phyloP scores from a whole-genome alignment of 2,113 vertebrate species.

The Carassius auratus region DNA sequence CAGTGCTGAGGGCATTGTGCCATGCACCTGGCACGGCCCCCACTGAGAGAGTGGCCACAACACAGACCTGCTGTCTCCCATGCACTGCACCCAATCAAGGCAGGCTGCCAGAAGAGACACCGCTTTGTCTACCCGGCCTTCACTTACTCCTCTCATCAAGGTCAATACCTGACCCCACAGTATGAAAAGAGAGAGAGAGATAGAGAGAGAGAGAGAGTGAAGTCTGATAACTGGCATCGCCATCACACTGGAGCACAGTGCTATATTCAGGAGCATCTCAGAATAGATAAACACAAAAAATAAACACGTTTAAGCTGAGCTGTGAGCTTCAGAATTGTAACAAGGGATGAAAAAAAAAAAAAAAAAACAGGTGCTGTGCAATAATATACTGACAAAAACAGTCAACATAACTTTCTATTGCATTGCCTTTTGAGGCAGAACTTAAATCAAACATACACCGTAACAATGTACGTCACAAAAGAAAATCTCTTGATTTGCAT shows the following conservation, averaged over 20 bases:
- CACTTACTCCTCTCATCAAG: constrained; percentile 65
- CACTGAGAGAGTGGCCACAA: constrained; percentile 56
- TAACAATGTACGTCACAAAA: background rate
- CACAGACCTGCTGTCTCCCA: constrained; percentile 67
- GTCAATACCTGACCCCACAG: constrained; percentile 63
- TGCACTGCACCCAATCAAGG: constrained; percentile 55
- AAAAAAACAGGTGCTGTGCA: background rate
- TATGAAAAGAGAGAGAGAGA: background rate
- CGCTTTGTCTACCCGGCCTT: constrained; percentile 59
- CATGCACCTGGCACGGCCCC: constrained; percentile 71
- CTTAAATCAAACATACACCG: background rate
- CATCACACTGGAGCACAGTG: constrained; percentile 10
- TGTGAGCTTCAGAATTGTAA: background rate
- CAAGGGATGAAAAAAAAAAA: background rate
- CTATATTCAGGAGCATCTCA: background rate
- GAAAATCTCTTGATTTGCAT: background rate
- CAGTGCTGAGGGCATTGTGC: constrained; percentile 64
- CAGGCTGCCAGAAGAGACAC: constrained; percentile 68
- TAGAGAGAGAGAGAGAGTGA: background rate
- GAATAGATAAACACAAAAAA: background rate
- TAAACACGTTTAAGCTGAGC: background rate
- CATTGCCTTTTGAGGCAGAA: background rate
- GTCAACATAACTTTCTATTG: background rate
- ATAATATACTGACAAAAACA: background rate
- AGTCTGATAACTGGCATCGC: constrained; percentile 30